Evolutionary conservation across 2,888 invertebrate species (phyloP).

Genomic region (Kuschelorhynchus macadamiae): DNA sequence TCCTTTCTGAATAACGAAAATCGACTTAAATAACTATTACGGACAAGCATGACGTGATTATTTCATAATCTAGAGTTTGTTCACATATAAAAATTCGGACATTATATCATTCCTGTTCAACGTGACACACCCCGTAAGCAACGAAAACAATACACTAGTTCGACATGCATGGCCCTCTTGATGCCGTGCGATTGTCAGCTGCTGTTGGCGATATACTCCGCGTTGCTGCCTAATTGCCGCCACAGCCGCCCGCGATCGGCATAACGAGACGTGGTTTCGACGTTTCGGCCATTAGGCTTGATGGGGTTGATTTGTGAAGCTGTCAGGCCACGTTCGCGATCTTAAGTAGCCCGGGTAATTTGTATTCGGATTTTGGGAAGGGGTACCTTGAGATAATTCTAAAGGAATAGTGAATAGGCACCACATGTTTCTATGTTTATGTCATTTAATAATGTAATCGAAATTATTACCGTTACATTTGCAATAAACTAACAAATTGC

Average conservation of each 20-base stretch:
- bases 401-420: no score
- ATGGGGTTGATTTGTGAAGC: constrained; percentile 27
- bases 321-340: constrained; percentile 9
- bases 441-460: no score
- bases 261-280: constrained; percentile 42
- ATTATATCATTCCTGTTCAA: not conserved
- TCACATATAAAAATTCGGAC: no score
- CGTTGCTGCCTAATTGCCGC: constrained; percentile 35
- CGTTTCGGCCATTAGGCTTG: constrained; percentile 37
- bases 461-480: no score
- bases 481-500: no score
- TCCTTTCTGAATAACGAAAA: no score
- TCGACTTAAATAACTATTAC: no score
- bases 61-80: no score
- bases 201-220: constrained; percentile 28
- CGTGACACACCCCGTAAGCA: not conserved
- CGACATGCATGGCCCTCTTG: constrained; percentile 26
- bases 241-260: constrained; percentile 25
- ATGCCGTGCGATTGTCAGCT: constrained; percentile 39
- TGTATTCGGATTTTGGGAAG: no score
- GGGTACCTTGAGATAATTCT: no score
- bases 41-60: no score
- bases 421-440: no score
- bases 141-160: constrained; percentile 22
- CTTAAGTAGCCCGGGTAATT: constrained; percentile 8